Evolutionary conservation across 92 coral and sea anemone genomes (phyloP).

Genomic region (Porites cylindrica): DNA sequence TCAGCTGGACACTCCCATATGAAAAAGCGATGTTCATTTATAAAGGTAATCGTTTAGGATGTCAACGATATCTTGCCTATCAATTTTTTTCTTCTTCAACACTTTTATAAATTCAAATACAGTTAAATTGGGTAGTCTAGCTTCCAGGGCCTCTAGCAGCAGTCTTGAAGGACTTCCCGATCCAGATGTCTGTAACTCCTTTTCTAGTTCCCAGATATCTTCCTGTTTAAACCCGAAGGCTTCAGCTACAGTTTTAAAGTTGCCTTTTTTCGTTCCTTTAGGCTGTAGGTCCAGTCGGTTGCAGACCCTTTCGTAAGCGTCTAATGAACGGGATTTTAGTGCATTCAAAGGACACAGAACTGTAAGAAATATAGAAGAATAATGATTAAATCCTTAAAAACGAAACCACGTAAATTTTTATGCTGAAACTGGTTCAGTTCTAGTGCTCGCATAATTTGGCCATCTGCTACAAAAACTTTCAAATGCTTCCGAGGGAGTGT

Average conservation of each 20-base stretch:
- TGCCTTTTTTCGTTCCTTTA: constrained; percentile 15
- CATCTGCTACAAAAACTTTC: no score
- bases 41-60: neutral
- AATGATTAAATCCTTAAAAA: no score
- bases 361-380: neutral
- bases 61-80: constrained; percentile 23
- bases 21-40: neutral
- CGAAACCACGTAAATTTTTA: no score
- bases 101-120: constrained; percentile 14
- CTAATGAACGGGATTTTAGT: neutral
- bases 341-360: neutral
- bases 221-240: constrained; percentile 15
- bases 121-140: constrained; percentile 26
- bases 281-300: constrained; percentile 44
- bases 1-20: neutral
- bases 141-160: constrained; percentile 17
- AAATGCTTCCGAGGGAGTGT: no score
- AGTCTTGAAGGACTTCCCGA: constrained; percentile 33
- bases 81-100: neutral
- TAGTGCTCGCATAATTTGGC: no score
- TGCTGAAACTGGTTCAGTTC: no score
- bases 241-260: constrained; percentile 13
- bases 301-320: constrained; percentile 26
- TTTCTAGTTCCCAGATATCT: constrained; percentile 31
- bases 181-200: constrained; percentile 7